Base-by-base conservation (phyloP, 2,888 invertebrate genomes). In the Drosophila monieri region DNA sequence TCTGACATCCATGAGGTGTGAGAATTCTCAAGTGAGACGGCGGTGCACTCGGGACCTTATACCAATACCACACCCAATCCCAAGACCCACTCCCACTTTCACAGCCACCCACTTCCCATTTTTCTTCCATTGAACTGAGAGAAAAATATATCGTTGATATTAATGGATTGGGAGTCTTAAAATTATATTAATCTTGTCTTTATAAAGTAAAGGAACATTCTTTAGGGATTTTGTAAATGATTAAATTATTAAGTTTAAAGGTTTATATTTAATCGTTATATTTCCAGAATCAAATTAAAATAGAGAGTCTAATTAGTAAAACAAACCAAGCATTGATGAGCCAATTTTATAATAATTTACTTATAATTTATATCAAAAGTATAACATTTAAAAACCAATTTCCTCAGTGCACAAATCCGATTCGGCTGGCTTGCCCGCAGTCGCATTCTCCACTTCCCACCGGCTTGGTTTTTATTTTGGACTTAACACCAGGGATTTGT, bases 21-120 rank as follows among this genome's bases (percentile, higher is more conserved):
- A 83, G 80, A 83, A 86, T 52, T 83, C 81, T 83, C 84, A 83
- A 83, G 81, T 83, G 81, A 83, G 72, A 74, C 73, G 64, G 62
- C 65, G 74, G 49, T 62, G 70, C 78, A 79, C 73, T 81, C 79
- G 59, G 60, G 43, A n/a, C 21, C 30, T 44, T 55, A 52, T 54
- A 39, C 46, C 49, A 55, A 14, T 44, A 18, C 53, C 56, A 37
- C 9, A 14, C 43, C 41, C 43, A 32, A 41, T 15, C 46, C 47
- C 61, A n/a, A 35, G 35, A 35, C 35, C 43, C 55, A 37, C 12
- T 25, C 54, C 44, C 44, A 35, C 47, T 18, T 39, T 41, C 58
- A 23, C 48, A 35, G 32, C 41, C 60, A 44, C 59, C 56, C 39
- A 39, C 62, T 21, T n/a, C 48, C 55, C 52, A 32, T n/a, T 6